Percentiles rank a stretch among this genome's conserved stretches.
Evolutionary conservation across 2,113 vertebrate genomes (phyloP).

Genomic region (Eudorcas thomsonii): DNA sequence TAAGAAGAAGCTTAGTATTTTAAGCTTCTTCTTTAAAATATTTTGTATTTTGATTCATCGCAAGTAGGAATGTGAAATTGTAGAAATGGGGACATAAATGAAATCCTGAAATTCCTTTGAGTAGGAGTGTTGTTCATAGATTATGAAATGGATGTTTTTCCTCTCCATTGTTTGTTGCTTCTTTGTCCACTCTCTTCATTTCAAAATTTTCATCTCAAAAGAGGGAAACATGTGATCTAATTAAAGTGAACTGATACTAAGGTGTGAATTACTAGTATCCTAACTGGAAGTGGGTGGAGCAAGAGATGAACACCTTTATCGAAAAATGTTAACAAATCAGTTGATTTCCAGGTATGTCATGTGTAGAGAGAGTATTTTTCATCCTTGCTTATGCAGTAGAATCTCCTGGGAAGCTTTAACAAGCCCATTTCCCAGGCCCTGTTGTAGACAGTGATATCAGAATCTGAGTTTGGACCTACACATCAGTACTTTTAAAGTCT

Average conservation of each 20-base stretch:
- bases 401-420: not conserved
- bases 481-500: not conserved
- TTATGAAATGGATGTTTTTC: not conserved
- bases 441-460: not conserved
- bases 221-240: not conserved
- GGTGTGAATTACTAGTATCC: not conserved
- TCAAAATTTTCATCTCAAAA: not conserved
- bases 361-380: not conserved
- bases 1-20: not conserved
- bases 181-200: not conserved
- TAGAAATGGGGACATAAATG: not conserved
- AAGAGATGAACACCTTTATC: not conserved
- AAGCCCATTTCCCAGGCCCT: not conserved
- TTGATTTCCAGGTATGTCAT: not conserved
- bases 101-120: not conserved
- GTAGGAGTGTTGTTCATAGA: not conserved
- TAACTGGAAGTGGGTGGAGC: not conserved
- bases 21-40: not conserved
- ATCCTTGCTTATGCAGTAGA: not conserved
- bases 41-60: not conserved
- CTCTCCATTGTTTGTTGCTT: not conserved
- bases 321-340: not conserved
- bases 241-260: not conserved
- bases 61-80: not conserved
- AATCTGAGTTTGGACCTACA: not conserved